Conservation (phyloP, 2,113 vertebrate species). For the Pithys albifrons region DNA sequence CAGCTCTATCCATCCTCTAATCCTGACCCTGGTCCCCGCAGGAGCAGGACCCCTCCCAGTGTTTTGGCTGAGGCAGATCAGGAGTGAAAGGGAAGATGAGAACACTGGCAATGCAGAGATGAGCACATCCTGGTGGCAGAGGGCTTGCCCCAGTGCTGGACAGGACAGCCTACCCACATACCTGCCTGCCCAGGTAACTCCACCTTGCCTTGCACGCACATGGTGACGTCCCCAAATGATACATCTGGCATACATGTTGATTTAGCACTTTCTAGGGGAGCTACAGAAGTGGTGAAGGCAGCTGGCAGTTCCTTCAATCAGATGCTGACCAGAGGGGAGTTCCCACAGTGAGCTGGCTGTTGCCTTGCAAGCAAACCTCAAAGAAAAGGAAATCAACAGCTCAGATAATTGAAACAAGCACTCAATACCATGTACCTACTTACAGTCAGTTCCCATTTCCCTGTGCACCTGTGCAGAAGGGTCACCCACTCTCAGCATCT, state of each 20-base stretch:
- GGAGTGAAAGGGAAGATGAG: neutral
- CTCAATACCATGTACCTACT: neutral
- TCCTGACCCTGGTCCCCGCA: neutral
- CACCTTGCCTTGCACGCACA: neutral
- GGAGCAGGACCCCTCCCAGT: neutral
- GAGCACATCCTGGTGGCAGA: accelerated
- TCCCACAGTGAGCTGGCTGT: neutral
- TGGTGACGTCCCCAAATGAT: accelerated
- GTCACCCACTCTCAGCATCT: accelerated
- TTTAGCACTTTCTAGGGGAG: neutral
- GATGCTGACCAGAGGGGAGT: neutral
- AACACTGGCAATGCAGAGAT: neutral
- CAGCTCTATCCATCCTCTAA: neutral
- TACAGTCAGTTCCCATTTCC: neutral
- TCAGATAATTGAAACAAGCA: neutral
- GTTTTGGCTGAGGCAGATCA: neutral
- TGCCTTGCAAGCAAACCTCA: neutral
- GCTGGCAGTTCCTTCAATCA: neutral
- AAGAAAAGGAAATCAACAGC: neutral
- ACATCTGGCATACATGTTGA: accelerated
- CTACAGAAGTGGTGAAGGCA: neutral
- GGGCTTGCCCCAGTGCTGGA: neutral
- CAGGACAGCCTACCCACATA: too few species aligned
- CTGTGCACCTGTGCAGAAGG: neutral
- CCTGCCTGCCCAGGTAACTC: neutral